A percentile compares a stretch with the other conserved stretches of the same genome.
These are phyloP conservation scores for Phaonia tiefii DNA, from an alignment of 2,888 invertebrate species.

Conservation along the genomic window DNA sequence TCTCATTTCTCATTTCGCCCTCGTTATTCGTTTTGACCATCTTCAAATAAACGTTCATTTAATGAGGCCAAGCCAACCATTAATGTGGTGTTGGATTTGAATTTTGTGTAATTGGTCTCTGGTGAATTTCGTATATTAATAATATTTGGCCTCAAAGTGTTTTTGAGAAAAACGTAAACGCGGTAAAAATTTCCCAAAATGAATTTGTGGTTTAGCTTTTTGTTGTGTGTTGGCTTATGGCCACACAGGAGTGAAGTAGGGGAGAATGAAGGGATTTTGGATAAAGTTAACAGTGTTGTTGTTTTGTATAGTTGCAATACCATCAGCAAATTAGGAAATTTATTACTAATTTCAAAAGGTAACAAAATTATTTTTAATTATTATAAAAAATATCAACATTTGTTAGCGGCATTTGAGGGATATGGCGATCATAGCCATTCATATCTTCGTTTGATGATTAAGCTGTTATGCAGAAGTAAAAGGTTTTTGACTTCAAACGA, in stretches of 20 bases:
- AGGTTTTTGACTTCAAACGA: no score
- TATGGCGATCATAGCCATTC: no score
- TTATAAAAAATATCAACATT: no score
- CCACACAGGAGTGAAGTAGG: background rate
- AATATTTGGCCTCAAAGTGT: conserved; percentile 33
- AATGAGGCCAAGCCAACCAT: conserved; percentile 59
- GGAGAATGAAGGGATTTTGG: background rate
- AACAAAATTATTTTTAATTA: no score
- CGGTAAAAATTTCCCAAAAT: conserved; percentile 23
- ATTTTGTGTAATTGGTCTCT: conserved; percentile 58
- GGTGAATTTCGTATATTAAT: conserved; percentile 39
- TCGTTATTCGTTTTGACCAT: background rate
- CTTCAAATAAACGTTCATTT: conserved; percentile 49
- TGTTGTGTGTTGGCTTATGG: background rate
- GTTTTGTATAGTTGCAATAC: no score
- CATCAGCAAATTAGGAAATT: no score
- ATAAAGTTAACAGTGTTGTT: background rate
- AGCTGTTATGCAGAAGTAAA: no score
- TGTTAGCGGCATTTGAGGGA: no score
- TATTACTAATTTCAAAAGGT: no score
- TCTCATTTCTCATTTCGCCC: background rate
- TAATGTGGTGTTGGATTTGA: conserved; percentile 57
- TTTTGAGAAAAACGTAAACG: background rate
- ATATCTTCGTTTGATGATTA: no score
- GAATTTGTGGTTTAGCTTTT: conserved; percentile 33